Evolutionary conservation across 23 tunicate genomes (phyloP), one percentile per base, ranked within the genome.

Genomic region (Ascidia mentula): DNA sequence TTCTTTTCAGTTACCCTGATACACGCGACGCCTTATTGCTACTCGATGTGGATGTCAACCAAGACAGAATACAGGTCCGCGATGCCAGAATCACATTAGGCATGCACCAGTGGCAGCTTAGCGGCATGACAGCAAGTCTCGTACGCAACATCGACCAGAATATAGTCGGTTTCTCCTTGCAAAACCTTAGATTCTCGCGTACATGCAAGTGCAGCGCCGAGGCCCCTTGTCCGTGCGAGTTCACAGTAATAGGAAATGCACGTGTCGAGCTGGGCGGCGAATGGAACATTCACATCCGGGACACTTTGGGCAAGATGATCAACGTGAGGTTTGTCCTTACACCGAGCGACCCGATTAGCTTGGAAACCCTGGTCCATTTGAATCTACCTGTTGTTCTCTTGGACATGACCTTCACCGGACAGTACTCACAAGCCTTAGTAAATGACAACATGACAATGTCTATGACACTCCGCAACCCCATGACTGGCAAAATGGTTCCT

Each of bases 201-300:
- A 53, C 65, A 5, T 53, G 65, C 65, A 53, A 53, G 28, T 53
- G 65, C 24, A 28, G 65, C 13, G 12, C 65, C 13, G 2, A 26
- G 24, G 24, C 65, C 13, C 65, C 65, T 6, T 53, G 65, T 53
- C 12, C 65, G 65, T 53, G 65, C 65, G 65, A 53, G 28, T 53
- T 74, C 18, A 74, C 46, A 18, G 24, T 74, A 2, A 36, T 39
- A 26, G 78, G 78, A 35, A 26, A 35, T 6, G 78, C 78, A 24
- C 3, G 12, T 1, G 34, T 36, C 6, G 8, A 4, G 12, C 20
- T 74, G 17, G 78, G 78, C 33, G 78, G 78, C 34, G 46, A 37
- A 18, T 74, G 78, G 46, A 39, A 74, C 46, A 74, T 74, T 46
- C 3, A 37, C 45, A 74, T 74, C 78, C 7, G 46, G 78, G 78